Base-by-base conservation (phyloP, 2,888 invertebrate species). In the Lasioglossum malachurum region DNA sequence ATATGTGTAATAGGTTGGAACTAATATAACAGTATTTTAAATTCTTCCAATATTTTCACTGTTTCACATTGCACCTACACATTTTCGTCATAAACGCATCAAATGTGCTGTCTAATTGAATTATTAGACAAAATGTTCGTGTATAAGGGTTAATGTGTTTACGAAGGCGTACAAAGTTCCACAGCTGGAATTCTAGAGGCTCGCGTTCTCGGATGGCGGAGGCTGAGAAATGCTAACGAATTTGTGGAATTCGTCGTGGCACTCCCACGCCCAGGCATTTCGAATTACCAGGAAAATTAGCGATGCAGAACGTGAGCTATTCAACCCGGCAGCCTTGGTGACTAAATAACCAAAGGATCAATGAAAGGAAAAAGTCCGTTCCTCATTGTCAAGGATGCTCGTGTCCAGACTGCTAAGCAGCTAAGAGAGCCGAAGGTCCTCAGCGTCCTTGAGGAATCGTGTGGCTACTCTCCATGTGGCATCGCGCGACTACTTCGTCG, bases 401-500 rank as follows among this genome's bases (percentile, higher is more conserved):
- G 71, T 72, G 83, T 69, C 82, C 72, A 46, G 81, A 79, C 79
- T 73, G 38, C 35, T 60, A 60, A 78, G 46, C 64, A 73, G 74
- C 72, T 7, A 2, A 23, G 72, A 27, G 27, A 75, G 82, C 64
- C 82, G 78, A 76, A 74, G 75, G 69, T 79, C 64, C 75, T 80
- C 41, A 74, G 60, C 90, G 89, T 89, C 89, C 91, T 91, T 88
- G 89, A 75, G 74, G 83, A 76, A 78, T 79, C 80, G 83, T 64
- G 69, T 71, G 82, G 79, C 76, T 73, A 81, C 88, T 85, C 81
- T 87, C 82, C 82, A 74, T 69, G 74, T 71, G 60, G 73, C 64
- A 69, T 81, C 77, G 67, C 69, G 27, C 46, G 81, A 80, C 78
- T 71, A 84, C 76, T 60, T 75, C 44, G 46, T 27, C 78, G 76